These are phyloP conservation scores for Gisinianus flammeolus DNA, from an alignment of 2,888 invertebrate species.

Conservation along the genomic window DNA sequence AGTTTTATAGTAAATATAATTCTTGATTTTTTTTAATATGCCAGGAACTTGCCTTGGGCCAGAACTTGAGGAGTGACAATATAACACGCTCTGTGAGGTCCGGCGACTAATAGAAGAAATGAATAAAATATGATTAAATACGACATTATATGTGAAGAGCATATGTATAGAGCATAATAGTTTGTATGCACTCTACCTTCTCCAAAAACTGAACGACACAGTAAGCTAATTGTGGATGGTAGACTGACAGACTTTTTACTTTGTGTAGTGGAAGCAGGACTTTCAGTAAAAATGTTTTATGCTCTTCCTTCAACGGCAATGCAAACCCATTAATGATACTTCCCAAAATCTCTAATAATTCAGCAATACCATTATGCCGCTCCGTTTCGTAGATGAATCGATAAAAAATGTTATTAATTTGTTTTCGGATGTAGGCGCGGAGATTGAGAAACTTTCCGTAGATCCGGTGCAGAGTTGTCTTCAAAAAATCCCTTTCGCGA, in stretches of 20 bases:
- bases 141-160: background rate
- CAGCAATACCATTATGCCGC: slow-evolving; percentile 96
- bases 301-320: slow-evolving; percentile 96
- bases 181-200: slow-evolving; percentile 67
- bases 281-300: slow-evolving; percentile 85
- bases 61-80: slow-evolving; percentile 90
- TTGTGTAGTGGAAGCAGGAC: slow-evolving; percentile 95
- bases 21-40: slow-evolving; percentile 65
- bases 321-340: slow-evolving; percentile 99
- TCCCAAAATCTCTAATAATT: slow-evolving; percentile 94
- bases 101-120: background rate
- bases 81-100: slow-evolving; percentile 94
- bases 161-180: background rate
- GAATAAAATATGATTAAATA: background rate
- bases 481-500: slow-evolving; percentile 92
- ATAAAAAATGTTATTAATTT: slow-evolving; percentile 97
- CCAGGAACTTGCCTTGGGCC: slow-evolving; percentile 98
- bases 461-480: slow-evolving; percentile 97
- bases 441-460: slow-evolving; percentile 97
- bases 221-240: slow-evolving; percentile 95
- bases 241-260: slow-evolving; percentile 92
- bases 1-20: background rate
- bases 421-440: slow-evolving; percentile 95
- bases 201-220: slow-evolving; percentile 99
- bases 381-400: slow-evolving; percentile 99